These are phyloP conservation scores for Decapterus maruadsi DNA, from an alignment of 2,797 vertebrate species.

Conservation along the genomic window DNA sequence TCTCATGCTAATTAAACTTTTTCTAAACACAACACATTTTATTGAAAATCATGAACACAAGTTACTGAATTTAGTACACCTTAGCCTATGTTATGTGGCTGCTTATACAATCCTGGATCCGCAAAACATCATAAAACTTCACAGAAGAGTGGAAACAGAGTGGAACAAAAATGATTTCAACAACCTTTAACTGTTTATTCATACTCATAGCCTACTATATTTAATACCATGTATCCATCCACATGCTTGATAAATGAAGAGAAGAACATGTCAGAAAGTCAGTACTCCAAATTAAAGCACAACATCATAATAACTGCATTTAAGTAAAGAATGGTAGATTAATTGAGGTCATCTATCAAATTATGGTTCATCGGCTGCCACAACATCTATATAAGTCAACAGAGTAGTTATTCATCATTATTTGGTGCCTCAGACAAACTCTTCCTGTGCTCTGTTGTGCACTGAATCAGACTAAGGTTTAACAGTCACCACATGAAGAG, in stretches of 20 bases:
- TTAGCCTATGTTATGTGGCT: too few species aligned
- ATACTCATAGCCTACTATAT: not conserved
- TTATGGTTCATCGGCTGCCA: not conserved
- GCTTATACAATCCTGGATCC: not conserved
- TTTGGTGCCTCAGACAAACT: not conserved
- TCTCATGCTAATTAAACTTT: not conserved
- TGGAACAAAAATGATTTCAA: not conserved
- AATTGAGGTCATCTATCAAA: not conserved
- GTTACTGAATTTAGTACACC: too few species aligned
- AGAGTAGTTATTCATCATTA: not conserved
- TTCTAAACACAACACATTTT: not conserved
- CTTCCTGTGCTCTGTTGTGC: not conserved
- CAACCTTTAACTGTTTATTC: not conserved
- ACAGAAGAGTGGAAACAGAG: not conserved
- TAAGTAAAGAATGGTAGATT: not conserved
- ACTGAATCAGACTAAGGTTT: not conserved
- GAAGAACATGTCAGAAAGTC: not conserved
- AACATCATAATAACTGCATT: not conserved
- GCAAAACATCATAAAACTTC: not conserved
- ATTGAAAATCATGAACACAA: not conserved
- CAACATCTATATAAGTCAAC: not conserved
- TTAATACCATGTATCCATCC: not conserved
- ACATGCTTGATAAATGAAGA: too few species aligned
- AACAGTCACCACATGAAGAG: not conserved
- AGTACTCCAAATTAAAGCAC: not conserved